Evolutionary conservation across 2,888 invertebrate genomes (phyloP).

Genomic region (Carabus problematicus): DNA sequence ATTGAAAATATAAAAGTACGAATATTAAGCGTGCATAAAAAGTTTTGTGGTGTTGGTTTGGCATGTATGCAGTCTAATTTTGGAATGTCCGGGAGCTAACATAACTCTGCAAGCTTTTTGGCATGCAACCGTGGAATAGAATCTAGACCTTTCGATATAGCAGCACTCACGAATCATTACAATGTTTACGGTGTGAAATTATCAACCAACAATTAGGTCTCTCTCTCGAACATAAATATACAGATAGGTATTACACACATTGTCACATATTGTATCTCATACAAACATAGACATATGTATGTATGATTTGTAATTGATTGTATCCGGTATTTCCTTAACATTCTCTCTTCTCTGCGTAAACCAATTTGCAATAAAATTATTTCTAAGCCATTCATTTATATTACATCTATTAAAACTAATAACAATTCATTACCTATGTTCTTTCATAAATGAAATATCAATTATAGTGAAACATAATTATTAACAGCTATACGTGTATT

Average conservation of each 20-base stretch:
- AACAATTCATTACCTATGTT: too few species aligned
- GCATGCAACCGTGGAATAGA: slow-evolving; percentile 14
- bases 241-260: background rate
- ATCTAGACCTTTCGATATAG: slow-evolving; percentile 17
- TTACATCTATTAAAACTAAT: too few species aligned
- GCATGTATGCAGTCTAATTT: slow-evolving; percentile 29
- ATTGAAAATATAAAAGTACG: too few species aligned
- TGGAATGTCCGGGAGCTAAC: slow-evolving; percentile 34
- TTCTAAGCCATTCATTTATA: slow-evolving; percentile 22
- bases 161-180: slow-evolving; percentile 11
- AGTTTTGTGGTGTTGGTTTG: background rate
- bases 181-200: slow-evolving; percentile 16
- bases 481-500: too few species aligned
- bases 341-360: background rate
- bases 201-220: background rate
- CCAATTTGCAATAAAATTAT: background rate
- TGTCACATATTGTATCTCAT: background rate
- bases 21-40: too few species aligned
- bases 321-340: background rate
- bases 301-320: background rate
- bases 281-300: background rate
- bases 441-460: too few species aligned
- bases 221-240: background rate
- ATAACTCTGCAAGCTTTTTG: slow-evolving; percentile 22
- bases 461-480: too few species aligned